These are phyloP conservation scores for Nycticorax nycticorax DNA, from an alignment of 2,113 vertebrate species.

Conservation along the genomic window DNA sequence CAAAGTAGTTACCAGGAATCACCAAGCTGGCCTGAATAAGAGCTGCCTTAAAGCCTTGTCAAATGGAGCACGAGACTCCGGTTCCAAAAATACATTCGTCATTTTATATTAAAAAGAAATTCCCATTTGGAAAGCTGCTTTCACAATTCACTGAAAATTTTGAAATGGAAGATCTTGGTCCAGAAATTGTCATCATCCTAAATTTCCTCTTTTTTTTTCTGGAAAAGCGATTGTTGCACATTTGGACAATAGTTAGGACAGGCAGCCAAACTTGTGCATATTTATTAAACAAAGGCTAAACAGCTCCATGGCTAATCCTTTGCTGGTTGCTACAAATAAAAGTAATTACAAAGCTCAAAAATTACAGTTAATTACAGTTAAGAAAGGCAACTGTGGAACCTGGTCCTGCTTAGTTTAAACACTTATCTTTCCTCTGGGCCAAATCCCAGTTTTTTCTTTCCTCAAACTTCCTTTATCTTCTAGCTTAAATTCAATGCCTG, in stretches of 20 bases:
- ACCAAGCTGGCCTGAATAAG: neutral
- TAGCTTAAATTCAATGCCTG: neutral
- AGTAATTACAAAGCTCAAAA: neutral
- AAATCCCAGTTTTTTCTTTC: conserved; percentile 18
- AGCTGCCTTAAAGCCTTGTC: neutral
- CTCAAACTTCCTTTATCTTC: conserved; percentile 15
- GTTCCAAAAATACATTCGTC: neutral
- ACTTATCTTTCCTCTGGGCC: neutral
- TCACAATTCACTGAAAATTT: neutral
- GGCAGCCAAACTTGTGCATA: neutral
- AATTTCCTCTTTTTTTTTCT: neutral
- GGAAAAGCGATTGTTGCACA: neutral
- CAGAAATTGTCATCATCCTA: neutral
- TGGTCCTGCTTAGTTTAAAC: neutral
- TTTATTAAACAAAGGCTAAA: neutral
- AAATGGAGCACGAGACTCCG: neutral
- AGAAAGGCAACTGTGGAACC: neutral
- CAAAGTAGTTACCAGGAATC: neutral
- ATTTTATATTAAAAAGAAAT: neutral
- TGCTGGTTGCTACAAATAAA: neutral
- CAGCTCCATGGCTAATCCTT: neutral
- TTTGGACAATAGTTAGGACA: neutral
- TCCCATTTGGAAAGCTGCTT: neutral
- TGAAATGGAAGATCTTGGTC: neutral
- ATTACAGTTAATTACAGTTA: neutral